Evolutionary conservation across 2,888 invertebrate species (phyloP).

Genomic region (Orthosia gracilis): DNA sequence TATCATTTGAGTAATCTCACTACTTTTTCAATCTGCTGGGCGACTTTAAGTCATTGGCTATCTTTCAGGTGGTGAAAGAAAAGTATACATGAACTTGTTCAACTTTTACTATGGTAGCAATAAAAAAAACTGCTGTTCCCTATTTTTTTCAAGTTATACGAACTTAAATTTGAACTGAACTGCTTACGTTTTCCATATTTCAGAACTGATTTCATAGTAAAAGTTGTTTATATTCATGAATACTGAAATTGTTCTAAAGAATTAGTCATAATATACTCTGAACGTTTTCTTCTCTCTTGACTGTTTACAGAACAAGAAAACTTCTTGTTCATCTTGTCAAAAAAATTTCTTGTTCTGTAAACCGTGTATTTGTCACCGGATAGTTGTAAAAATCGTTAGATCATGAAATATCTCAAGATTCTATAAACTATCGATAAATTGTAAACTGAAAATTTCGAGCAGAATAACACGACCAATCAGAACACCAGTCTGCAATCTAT

Average conservation of each 20-base stretch:
- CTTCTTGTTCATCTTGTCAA: too few relatives aligned
- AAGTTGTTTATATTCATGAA: background rate
- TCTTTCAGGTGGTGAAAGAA: background rate
- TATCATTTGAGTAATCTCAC: slow-evolving; percentile 3
- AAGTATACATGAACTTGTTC: background rate
- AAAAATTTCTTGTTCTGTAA: too few relatives aligned
- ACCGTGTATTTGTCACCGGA: too few relatives aligned
- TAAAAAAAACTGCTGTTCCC: background rate
- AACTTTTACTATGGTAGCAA: background rate
- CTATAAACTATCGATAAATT: too few relatives aligned
- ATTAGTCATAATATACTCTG: too few relatives aligned
- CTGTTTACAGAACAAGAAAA: too few relatives aligned
- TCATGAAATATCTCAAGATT: too few relatives aligned
- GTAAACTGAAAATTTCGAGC: too few relatives aligned
- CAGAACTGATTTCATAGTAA: background rate
- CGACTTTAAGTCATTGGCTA: background rate
- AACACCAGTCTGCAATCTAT: too few relatives aligned
- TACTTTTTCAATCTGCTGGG: background rate
- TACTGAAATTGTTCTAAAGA: background rate
- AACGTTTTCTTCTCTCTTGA: too few relatives aligned
- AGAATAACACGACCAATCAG: too few relatives aligned
- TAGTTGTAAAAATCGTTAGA: too few relatives aligned
- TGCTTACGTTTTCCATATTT: background rate
- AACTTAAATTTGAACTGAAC: background rate
- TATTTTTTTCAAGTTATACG: background rate